Percentiles rank a stretch among this genome's conserved stretches.
phyloP scores from a whole-genome alignment of 2,888 invertebrate species.

The Eristalis pertinax region DNA sequence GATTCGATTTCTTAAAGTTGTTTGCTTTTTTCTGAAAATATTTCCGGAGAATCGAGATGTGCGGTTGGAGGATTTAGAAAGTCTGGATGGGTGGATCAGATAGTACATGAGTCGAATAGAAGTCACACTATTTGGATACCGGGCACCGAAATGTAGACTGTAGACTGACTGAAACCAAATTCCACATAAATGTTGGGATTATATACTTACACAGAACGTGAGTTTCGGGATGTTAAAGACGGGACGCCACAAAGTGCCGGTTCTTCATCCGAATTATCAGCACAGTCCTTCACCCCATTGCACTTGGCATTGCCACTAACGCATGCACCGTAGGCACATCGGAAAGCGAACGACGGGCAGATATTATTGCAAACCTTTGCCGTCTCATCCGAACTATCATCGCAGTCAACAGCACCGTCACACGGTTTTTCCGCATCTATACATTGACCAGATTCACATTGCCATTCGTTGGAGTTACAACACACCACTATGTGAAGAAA shows the following conservation, averaged over 20 bases:
- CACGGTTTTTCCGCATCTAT: slow-evolving; percentile 48
- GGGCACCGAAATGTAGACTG: no score
- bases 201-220: no score
- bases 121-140: no score
- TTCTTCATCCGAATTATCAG: slow-evolving; percentile 67
- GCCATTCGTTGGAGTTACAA: slow-evolving; percentile 7
- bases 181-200: no score
- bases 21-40: no score
- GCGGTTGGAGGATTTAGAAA: no score
- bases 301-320: slow-evolving; percentile 35
- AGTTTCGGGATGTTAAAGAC: no score
- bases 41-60: no score
- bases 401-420: slow-evolving; percentile 59
- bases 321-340: slow-evolving; percentile 71
- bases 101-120: no score
- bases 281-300: slow-evolving; percentile 56
- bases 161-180: no score
- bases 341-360: slow-evolving; percentile 82
- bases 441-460: slow-evolving; percentile 46
- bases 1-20: no score
- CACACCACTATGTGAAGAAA: background rate
- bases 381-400: slow-evolving; percentile 69
- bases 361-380: slow-evolving; percentile 59
- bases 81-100: no score
- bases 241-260: background rate